phyloP scores from a whole-genome alignment of 2,113 vertebrate species.

The Lampris megalopsis region DNA sequence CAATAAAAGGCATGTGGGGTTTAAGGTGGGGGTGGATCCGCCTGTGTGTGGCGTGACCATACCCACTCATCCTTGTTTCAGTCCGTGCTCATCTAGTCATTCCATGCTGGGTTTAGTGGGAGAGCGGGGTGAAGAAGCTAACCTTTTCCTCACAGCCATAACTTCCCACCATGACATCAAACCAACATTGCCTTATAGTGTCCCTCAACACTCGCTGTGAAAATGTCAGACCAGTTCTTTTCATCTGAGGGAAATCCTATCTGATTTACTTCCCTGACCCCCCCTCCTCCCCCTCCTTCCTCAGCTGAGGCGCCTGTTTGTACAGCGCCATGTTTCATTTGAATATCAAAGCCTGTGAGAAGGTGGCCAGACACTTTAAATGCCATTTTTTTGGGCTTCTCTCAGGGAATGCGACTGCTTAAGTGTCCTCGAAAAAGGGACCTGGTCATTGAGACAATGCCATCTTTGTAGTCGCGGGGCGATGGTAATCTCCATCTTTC shows the following conservation, averaged over 20 bases:
- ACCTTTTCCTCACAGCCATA: constrained; percentile 76
- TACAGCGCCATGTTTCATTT: constrained; percentile 80
- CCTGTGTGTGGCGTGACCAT: constrained; percentile 60
- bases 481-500: constrained; percentile 64
- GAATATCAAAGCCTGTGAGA: constrained; percentile 80
- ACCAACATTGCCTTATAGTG: constrained; percentile 75
- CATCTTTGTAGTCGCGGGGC: constrained; percentile 60
- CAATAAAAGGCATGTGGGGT: constrained; percentile 60
- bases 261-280: constrained; percentile 70
- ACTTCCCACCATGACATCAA: constrained; percentile 79
- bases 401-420: constrained; percentile 72
- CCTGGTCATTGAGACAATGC: constrained; percentile 70
- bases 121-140: constrained; percentile 72
- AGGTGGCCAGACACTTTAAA: constrained; percentile 78
- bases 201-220: constrained; percentile 72
- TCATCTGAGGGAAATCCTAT: constrained; percentile 76
- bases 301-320: constrained; percentile 68
- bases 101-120: constrained; percentile 66
- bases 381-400: constrained; percentile 71
- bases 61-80: constrained; percentile 50
- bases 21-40: constrained; percentile 41
- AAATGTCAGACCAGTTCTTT: constrained; percentile 78
- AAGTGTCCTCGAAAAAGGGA: constrained; percentile 70
- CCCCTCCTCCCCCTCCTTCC: constrained; percentile 44
- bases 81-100: constrained; percentile 48